Evolutionary conservation across 2,888 invertebrate species (phyloP).

Genomic region (Watsonalla binaria): DNA sequence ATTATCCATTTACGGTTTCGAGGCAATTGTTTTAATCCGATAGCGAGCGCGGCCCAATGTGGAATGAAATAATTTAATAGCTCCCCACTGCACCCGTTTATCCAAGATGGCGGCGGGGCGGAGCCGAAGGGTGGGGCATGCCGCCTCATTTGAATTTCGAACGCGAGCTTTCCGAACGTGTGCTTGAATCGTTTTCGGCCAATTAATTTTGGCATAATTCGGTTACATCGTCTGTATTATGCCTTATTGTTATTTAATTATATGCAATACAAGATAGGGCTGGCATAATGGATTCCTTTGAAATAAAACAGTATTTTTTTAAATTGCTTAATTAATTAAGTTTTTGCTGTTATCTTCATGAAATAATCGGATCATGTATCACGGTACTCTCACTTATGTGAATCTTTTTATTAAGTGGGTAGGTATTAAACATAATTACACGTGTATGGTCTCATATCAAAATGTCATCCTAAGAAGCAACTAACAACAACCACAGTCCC

Average conservation of each 20-base stretch:
- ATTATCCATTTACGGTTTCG: conserved; percentile 76
- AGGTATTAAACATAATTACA: too few relatives aligned
- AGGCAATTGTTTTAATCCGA: conserved; percentile 79
- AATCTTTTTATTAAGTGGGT: too few relatives aligned
- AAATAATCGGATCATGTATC: too few relatives aligned
- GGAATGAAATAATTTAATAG: conserved; percentile 78
- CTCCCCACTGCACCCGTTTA: conserved; percentile 57
- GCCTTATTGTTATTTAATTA: conserved; percentile 64
- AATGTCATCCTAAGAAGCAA: background rate
- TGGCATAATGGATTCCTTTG: background rate
- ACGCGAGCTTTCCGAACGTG: conserved; percentile 73
- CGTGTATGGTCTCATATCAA: too few relatives aligned
- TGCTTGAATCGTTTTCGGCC: conserved; percentile 73
- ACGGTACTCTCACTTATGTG: too few relatives aligned
- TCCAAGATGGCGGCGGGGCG: conserved; percentile 76
- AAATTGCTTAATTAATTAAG: too few relatives aligned
- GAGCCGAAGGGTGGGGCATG: conserved; percentile 68
- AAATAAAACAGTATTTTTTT: too few relatives aligned
- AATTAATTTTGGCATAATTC: conserved; percentile 74
- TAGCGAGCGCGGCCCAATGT: conserved; percentile 71
- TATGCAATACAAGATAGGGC: conserved; percentile 26
- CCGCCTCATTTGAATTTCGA: conserved; percentile 78
- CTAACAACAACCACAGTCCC: background rate
- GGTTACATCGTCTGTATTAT: conserved; percentile 51
- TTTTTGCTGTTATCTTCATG: too few relatives aligned